Evolutionary conservation across 2,113 vertebrate species (phyloP).

Genomic region (Pterocles orientalis): DNA sequence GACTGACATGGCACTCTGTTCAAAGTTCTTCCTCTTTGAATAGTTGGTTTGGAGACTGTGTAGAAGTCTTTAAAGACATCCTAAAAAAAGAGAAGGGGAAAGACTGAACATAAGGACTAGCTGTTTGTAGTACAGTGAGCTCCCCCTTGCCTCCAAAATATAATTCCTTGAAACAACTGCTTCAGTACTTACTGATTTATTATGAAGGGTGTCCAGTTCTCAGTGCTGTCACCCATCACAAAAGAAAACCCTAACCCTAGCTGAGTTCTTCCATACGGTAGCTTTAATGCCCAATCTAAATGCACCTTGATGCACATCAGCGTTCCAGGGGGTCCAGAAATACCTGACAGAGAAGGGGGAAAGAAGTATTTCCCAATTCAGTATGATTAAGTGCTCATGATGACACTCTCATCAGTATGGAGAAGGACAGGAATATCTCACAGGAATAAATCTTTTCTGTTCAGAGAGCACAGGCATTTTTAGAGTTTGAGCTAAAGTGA

Average conservation of each 20-base stretch:
- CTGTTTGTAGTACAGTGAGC: neutral
- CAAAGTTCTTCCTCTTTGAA: neutral
- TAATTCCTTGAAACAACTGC: neutral
- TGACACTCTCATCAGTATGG: no score
- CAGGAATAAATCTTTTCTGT: neutral
- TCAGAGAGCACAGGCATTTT: neutral
- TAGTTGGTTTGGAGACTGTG: neutral
- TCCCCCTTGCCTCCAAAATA: neutral
- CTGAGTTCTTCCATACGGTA: neutral
- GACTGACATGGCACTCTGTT: slow-evolving; percentile 22
- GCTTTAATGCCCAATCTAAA: neutral
- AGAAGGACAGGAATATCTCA: no score
- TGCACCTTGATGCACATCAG: neutral
- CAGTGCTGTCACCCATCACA: neutral
- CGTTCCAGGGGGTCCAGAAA: neutral
- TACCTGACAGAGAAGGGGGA: neutral
- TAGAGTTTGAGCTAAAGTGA: neutral
- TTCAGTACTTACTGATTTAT: neutral
- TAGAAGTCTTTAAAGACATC: neutral
- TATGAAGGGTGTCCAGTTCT: neutral
- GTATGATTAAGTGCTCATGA: neutral
- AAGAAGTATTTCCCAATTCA: neutral
- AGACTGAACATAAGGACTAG: neutral
- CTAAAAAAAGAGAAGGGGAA: neutral
- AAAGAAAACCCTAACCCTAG: neutral